Evolutionary conservation across 1,140 invertebrate genomes (phyloP).

Genomic region (Drosophila ogumai): DNA sequence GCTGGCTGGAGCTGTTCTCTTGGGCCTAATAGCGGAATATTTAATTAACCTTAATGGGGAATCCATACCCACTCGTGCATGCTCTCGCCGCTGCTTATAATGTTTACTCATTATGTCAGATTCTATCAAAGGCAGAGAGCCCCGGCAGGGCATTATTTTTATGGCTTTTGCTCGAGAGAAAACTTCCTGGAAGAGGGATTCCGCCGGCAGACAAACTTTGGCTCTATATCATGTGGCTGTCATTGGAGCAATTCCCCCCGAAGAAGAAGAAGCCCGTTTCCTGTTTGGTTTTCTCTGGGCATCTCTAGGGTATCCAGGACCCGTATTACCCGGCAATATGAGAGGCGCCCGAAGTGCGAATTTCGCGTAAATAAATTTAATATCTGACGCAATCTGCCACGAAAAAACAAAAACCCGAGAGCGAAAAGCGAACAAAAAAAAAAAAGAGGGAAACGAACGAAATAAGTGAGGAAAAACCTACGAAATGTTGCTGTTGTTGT

Average conservation of each 20-base stretch:
- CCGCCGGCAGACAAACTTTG: slow-evolving; percentile 13
- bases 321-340: slow-evolving; percentile 27
- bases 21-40: not conserved
- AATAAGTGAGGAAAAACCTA: slow-evolving; percentile 12
- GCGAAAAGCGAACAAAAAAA: slow-evolving; percentile 9
- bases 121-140: slow-evolving; percentile 9
- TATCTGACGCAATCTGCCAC: slow-evolving; percentile 75
- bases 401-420: slow-evolving; percentile 26
- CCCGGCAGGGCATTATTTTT: slow-evolving; percentile 9
- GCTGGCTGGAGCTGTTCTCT: not conserved
- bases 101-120: slow-evolving; percentile 41
- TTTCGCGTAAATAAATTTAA: slow-evolving; percentile 76
- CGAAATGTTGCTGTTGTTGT: slow-evolving; percentile 6
- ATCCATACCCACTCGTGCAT: not conserved
- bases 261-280: slow-evolving; percentile 17
- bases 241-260: slow-evolving; percentile 13
- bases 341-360: slow-evolving; percentile 60
- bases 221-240: slow-evolving; percentile 42
- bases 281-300: not conserved
- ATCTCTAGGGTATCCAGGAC: slow-evolving; percentile 9
- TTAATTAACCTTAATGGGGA: slow-evolving; percentile 7
- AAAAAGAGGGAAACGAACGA: slow-evolving; percentile 8
- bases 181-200: slow-evolving; percentile 9
- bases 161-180: not conserved
- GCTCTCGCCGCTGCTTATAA: not conserved